Conservation (phyloP, 2,797 vertebrate genomes). For the Danio kyathit region DNA sequence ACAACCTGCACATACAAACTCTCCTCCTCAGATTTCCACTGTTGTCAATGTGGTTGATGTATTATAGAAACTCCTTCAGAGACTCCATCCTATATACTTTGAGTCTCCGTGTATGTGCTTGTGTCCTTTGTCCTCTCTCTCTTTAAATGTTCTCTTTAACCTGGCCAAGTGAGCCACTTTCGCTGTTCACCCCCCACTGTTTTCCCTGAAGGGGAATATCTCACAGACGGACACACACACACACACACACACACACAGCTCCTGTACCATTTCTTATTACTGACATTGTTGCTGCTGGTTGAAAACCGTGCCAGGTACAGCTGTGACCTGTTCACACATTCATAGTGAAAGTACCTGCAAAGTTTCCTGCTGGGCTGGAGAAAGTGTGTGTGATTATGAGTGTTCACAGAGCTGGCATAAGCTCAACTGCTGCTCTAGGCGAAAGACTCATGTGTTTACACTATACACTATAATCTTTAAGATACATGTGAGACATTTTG, state of each 20-base stretch:
- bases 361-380: neutral
- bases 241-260: neutral
- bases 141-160: conserved; percentile 44
- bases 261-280: conserved; percentile 23
- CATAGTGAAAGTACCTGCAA: conserved; percentile 13
- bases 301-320: neutral
- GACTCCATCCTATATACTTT: neutral
- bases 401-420: neutral
- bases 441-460: too few species aligned
- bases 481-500: too few species aligned
- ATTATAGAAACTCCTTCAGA: too few species aligned
- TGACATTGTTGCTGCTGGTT: conserved; percentile 29
- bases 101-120: neutral
- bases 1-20: too few species aligned
- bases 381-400: conserved; percentile 6
- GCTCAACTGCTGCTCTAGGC: too few species aligned
- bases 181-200: conserved; percentile 26
- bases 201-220: conserved; percentile 18
- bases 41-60: too few species aligned
- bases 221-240: neutral
- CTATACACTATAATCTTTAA: too few species aligned
- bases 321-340: conserved; percentile 7
- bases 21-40: too few species aligned
- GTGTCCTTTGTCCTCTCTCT: neutral
- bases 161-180: conserved; percentile 44